Base-by-base conservation (phyloP, 2,888 invertebrate species). In the Cerceris ruficornis region DNA sequence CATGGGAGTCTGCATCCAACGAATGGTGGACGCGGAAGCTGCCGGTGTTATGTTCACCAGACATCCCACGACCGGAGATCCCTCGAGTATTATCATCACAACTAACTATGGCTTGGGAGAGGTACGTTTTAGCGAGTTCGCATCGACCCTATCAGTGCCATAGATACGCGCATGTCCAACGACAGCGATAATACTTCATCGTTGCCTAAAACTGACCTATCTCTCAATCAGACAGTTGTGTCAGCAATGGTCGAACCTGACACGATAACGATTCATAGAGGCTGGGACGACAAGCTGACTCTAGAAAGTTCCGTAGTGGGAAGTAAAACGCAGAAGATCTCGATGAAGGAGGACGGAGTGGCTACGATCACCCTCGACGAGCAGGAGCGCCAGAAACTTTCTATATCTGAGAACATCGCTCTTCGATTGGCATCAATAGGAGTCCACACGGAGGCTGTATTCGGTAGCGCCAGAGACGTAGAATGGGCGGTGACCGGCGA, bases 31-130 rank as follows among this genome's bases (percentile, higher is more conserved):
- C 13, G 94, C 96, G 0, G 95, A 95, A 43, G 94, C 94, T 39
- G 96, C 96, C 64, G 98, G 98, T 6, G 97, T 97, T 2, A 92
- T 98, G 91, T 98, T 98, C 92, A 96, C 97, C 0, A 93, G 95
- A 17, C 95, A 97, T 91, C 97, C 98, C 0, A 94, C 94, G 1
- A 94, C 94, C 11, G 96, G 95, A 0, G 95, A 96, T 92, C 95
- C 96, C 0, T 93, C 94, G 5, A 89, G 94, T 54, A 93, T 97
- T 78, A 93, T 95, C 11, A 94, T 98, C 83, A 96, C 97, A 9
- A 96, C 97, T 5, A 96, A 97, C 92, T 96, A 95, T 91, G 98
- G 97, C 0, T 93, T 97, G 0, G 97, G 97, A 72, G 97, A 97
- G 94, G 97, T 96, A 92, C 82, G 69, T 28, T 28, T 28, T 28